These are phyloP conservation scores for Yponomeuta sedellus DNA, from an alignment of 2,888 invertebrate species.

Conservation along the genomic window DNA sequence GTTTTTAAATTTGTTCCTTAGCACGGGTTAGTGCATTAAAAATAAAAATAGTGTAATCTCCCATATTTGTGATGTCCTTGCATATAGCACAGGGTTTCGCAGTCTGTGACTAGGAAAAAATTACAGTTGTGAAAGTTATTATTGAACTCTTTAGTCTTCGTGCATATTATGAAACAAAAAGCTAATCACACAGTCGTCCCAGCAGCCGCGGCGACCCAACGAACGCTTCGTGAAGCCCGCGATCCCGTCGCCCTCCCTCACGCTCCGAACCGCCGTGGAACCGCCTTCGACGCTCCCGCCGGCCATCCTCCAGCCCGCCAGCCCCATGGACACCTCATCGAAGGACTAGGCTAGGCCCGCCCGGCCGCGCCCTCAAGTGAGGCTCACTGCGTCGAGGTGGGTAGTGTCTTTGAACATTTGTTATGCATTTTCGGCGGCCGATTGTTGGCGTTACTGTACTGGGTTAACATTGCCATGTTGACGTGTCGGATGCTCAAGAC, in stretches of 20 bases:
- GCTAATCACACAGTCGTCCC: background rate
- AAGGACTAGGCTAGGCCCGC: constrained; percentile 62
- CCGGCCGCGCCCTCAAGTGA: background rate
- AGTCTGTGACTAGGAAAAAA: no score
- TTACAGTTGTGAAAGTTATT: no score
- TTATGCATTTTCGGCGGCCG: background rate
- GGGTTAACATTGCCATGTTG: background rate
- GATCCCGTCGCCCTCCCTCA: constrained; percentile 79
- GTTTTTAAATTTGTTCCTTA: no score
- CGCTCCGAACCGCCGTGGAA: constrained; percentile 54
- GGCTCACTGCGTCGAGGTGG: constrained; percentile 1
- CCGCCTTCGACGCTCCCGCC: constrained; percentile 29
- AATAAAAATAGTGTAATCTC: no score
- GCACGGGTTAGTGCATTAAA: no score
- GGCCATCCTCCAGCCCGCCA: constrained; percentile 77
- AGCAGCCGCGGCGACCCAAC: constrained; percentile 80
- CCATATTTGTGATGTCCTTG: no score
- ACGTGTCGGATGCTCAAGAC: no score
- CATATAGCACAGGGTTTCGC: no score
- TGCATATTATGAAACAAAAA: background rate
- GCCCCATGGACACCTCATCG: constrained; percentile 85
- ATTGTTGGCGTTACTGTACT: background rate
- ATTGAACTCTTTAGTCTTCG: background rate
- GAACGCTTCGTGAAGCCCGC: constrained; percentile 93
- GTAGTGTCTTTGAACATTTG: background rate